Base-by-base conservation (phyloP, 2,888 invertebrate species). In the Protodeltote pygarga region DNA sequence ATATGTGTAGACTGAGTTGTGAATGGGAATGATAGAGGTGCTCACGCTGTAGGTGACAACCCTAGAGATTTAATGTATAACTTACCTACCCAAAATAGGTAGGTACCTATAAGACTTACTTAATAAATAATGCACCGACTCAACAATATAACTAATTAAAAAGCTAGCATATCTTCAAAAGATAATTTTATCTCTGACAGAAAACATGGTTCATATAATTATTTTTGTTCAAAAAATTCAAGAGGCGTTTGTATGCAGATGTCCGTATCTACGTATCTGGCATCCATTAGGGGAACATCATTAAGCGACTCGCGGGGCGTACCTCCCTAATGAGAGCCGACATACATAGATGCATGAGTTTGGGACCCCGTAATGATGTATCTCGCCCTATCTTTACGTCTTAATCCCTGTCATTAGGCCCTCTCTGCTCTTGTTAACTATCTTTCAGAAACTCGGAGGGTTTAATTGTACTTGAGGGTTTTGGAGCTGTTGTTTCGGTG, bases 351-450 rank as follows among this genome's bases (percentile, higher is more conserved):
- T 81, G 80, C 84, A 85, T 83, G 86, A 87, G 65, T 77, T 60
- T 51, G 54, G 74, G 73, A 73, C 60, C 46, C 34, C 64, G 72
- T 81, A 81, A 83, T 83, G 79, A 75, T 65, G 69, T 68, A 71
- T 69, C 73, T 71, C 44, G 42, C 65, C 76, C 79, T 84, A 86
- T 85, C 87, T 87, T 85, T 81, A 89, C 82, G 85, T 87, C 89
- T 89, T 86, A 86, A 90, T 90, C 85, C 79, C 71, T 65, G 64
- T 79, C 83, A 85, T 86, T 85, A 87, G 73, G 66, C 49, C 50
- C 58, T 67, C 60, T 57, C 67, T 66, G 54, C 64, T 71, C 63
- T 54, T 55, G 57, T 63, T 62, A 70, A 75, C 59, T 65, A 66
- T 73, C 58, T 58, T 51, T 44, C n/a, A n/a, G n/a, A n/a, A n/a